These are phyloP conservation scores for Stenoptilia bipunctidactyla DNA, from an alignment of 2,888 invertebrate species.

Conservation along the genomic window DNA sequence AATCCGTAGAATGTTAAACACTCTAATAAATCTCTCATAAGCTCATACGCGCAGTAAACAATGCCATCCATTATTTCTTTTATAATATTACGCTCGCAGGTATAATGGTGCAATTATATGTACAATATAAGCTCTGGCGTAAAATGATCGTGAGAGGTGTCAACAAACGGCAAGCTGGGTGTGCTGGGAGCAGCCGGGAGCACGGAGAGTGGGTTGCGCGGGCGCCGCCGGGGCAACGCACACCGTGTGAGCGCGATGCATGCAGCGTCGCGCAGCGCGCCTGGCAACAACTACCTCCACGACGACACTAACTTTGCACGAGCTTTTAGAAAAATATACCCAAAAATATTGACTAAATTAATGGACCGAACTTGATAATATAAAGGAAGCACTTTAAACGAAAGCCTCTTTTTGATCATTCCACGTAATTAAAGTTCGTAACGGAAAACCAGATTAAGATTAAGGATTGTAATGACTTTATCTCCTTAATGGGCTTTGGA, in stretches of 20 bases:
- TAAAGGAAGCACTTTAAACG: neutral
- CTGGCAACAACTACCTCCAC: constrained; percentile 54
- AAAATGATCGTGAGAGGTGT: constrained; percentile 29
- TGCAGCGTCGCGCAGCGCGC: constrained; percentile 55
- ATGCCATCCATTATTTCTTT: no score
- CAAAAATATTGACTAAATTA: no score
- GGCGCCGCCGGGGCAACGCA: constrained; percentile 47
- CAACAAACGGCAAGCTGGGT: constrained; percentile 29
- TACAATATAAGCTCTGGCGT: constrained; percentile 25
- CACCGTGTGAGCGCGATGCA: constrained; percentile 64
- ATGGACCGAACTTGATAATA: no score
- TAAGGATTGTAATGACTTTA: neutral
- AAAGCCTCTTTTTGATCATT: neutral
- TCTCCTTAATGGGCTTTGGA: neutral
- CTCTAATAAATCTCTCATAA: constrained; percentile 12
- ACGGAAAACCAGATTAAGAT: neutral
- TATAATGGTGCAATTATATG: constrained; percentile 17
- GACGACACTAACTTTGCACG: no score
- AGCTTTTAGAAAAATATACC: no score
- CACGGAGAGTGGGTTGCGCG: constrained; percentile 1
- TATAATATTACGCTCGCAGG: no score
- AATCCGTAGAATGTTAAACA: constrained; percentile 2
- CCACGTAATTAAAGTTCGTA: neutral
- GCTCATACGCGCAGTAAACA: constrained; percentile 4
- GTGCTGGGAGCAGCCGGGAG: constrained; percentile 14